Conservation (phyloP, 2,113 vertebrate species). For the Tricholaema leucomelas region DNA sequence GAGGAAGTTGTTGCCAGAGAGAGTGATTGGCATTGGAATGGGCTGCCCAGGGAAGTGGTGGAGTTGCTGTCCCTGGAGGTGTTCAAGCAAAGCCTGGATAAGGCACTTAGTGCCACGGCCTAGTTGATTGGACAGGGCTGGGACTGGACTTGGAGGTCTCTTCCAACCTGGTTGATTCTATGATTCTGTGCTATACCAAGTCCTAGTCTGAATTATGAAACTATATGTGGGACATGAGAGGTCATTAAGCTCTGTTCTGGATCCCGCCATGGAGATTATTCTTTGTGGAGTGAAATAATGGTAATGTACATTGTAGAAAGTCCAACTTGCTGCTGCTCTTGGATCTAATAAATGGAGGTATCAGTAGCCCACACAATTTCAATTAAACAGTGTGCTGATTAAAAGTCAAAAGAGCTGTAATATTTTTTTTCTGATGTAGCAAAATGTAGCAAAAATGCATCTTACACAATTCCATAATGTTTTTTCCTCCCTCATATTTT, state of each 20-base stretch:
- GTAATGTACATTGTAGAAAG: not conserved
- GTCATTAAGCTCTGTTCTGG: not conserved
- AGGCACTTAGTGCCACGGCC: too few species aligned
- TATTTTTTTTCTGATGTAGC: not conserved
- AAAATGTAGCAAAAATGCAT: not conserved
- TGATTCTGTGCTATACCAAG: not conserved
- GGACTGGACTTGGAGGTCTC: too few species aligned
- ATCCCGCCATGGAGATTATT: not conserved
- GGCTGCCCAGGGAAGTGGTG: too few species aligned
- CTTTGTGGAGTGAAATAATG: not conserved
- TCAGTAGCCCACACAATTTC: not conserved
- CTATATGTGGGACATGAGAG: not conserved
- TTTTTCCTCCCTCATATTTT: not conserved
- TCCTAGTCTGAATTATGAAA: not conserved
- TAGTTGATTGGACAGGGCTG: too few species aligned
- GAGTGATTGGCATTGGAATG: too few species aligned
- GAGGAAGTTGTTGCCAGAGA: too few species aligned
- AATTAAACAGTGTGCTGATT: not conserved
- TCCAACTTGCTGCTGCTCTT: not conserved
- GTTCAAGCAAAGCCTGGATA: too few species aligned
- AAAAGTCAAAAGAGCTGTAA: constrained; percentile 12
- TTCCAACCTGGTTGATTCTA: too few species aligned
- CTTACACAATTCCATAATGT: not conserved
- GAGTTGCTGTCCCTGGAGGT: too few species aligned
- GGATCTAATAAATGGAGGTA: not conserved